These are phyloP conservation scores for Dromius quadrimaculatus DNA, from an alignment of 2,888 invertebrate genomes.

Conservation along the genomic window DNA sequence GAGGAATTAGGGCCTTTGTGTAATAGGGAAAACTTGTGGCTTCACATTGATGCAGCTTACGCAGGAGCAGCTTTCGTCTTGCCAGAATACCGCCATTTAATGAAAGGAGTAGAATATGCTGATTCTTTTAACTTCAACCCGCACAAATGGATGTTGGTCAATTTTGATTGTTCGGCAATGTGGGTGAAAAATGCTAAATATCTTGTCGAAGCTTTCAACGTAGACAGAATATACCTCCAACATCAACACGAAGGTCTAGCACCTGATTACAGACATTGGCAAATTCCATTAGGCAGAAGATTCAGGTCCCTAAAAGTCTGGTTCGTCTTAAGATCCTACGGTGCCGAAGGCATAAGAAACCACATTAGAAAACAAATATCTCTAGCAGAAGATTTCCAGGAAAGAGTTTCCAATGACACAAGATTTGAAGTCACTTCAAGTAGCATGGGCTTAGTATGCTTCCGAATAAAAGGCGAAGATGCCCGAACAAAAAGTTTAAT, in stretches of 20 bases:
- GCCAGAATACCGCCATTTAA: slow-evolving; percentile 80
- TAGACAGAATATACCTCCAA: slow-evolving; percentile 89
- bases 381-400: slow-evolving; percentile 84
- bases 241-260: slow-evolving; percentile 78
- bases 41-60: slow-evolving; percentile 97
- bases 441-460: slow-evolving; percentile 88
- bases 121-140: slow-evolving; percentile 95
- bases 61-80: slow-evolving; percentile 93
- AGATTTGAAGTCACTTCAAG: slow-evolving; percentile 81
- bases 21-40: slow-evolving; percentile 81
- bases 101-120: slow-evolving; percentile 73
- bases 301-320: slow-evolving; percentile 94
- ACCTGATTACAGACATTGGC: slow-evolving; percentile 83
- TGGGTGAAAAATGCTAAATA: slow-evolving; percentile 87
- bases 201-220: slow-evolving; percentile 87
- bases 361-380: slow-evolving; percentile 81
- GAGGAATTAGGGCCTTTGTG: slow-evolving; percentile 88
- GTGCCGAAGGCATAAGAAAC: slow-evolving; percentile 82
- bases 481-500: slow-evolving; percentile 77
- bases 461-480: slow-evolving; percentile 83
- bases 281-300: slow-evolving; percentile 86
- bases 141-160: slow-evolving; percentile 95
- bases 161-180: slow-evolving; percentile 95
- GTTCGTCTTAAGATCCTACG: slow-evolving; percentile 89
- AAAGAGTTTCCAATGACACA: slow-evolving; percentile 76